Conservation (phyloP, 2,888 invertebrate species). For the Drosophila kuntzei region DNA sequence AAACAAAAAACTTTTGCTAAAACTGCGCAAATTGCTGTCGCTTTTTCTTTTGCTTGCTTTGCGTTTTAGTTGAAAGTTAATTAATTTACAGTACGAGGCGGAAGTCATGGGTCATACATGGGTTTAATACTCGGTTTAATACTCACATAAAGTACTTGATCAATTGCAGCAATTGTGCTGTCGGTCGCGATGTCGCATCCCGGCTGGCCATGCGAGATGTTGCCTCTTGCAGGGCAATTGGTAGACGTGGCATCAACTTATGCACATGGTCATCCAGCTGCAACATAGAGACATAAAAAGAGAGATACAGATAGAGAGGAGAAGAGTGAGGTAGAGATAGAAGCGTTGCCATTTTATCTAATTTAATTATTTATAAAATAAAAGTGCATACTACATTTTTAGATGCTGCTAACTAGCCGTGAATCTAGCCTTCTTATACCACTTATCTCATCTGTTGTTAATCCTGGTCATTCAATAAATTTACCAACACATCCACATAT, state of each 20-base stretch:
- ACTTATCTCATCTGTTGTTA: too few species aligned
- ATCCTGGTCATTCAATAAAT: too few species aligned
- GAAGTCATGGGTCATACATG: slow-evolving; percentile 7
- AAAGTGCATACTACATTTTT: too few species aligned
- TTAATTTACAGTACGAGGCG: slow-evolving; percentile 58
- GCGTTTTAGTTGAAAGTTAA: slow-evolving; percentile 70
- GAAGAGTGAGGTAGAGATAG: neutral
- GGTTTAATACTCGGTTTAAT: slow-evolving; percentile 16
- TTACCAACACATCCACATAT: too few species aligned
- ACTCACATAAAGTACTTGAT: slow-evolving; percentile 95
- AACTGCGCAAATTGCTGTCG: slow-evolving; percentile 70
- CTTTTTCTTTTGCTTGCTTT: slow-evolving; percentile 52
- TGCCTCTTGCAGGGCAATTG: slow-evolving; percentile 94
- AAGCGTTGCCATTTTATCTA: neutral
- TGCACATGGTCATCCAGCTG: slow-evolving; percentile 94
- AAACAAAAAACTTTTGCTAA: slow-evolving; percentile 68
- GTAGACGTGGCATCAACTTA: slow-evolving; percentile 91
- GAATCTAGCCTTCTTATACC: too few species aligned
- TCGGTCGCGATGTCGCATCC: slow-evolving; percentile 94
- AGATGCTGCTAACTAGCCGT: too few species aligned
- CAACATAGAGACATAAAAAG: neutral
- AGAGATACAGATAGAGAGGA: slow-evolving; percentile 2
- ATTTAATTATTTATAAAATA: too few species aligned
- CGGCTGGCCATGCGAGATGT: slow-evolving; percentile 92
- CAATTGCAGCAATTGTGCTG: slow-evolving; percentile 95